Percentiles rank a stretch among this genome's conserved stretches.
Evolutionary conservation across 23 tunicate genomes (phyloP).

Genomic region (Diplosoma virens): DNA sequence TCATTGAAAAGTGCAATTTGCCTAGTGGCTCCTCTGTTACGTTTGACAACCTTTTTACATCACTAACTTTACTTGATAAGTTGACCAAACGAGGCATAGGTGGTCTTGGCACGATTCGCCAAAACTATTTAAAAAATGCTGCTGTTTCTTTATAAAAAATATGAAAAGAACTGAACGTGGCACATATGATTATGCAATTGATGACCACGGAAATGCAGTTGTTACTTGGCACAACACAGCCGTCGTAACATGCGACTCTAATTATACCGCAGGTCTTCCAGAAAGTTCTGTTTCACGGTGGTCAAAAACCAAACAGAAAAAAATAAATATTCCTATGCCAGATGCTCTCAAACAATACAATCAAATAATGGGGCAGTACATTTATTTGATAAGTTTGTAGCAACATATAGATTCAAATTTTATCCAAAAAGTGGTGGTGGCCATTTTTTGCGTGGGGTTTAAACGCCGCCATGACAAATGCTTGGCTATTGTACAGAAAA

Average conservation of each 20-base stretch:
- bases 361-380: neutral
- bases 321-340: neutral
- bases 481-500: neutral
- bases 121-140: neutral
- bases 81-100: neutral
- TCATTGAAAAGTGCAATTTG: constrained; percentile 10
- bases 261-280: neutral
- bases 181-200: neutral
- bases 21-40: neutral
- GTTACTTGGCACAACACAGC: constrained; percentile 7
- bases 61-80: constrained; percentile 4
- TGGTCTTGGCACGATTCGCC: constrained; percentile 14
- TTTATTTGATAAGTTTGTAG: constrained; percentile 14
- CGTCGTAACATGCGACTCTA: neutral
- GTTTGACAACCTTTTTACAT: constrained; percentile 7
- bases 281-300: neutral
- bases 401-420: neutral
- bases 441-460: constrained; percentile 8
- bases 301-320: neutral
- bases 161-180: neutral
- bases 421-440: neutral
- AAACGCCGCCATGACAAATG: constrained; percentile 8
- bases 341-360: neutral
- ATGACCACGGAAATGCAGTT: neutral
- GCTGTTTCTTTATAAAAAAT: neutral